Percentiles rank a stretch among this genome's conserved stretches.
Evolutionary conservation across 2,797 vertebrate genomes (phyloP).

Genomic region (Esox masquinongy): DNA sequence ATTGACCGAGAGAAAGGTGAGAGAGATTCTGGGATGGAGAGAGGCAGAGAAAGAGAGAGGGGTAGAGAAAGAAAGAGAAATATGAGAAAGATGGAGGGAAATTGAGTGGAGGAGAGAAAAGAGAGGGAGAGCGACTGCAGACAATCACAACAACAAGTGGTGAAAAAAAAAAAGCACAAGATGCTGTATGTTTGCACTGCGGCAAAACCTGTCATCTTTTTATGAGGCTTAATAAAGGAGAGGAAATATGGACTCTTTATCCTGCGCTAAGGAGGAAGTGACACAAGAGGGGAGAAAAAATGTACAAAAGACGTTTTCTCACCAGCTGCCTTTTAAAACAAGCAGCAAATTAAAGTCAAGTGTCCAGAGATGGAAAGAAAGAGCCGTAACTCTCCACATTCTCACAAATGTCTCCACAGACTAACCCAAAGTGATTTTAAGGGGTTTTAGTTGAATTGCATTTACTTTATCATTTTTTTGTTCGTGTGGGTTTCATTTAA

Average conservation of each 20-base stretch:
- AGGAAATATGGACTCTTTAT: constrained; percentile 56
- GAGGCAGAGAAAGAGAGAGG: neutral
- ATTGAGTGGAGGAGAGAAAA: neutral
- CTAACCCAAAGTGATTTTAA: constrained; percentile 35
- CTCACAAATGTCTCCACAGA: constrained; percentile 29
- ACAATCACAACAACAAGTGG: neutral
- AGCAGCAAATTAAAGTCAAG: constrained; percentile 52
- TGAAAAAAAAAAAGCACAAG: neutral
- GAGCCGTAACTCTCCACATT: constrained; percentile 44
- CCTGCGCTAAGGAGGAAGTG: constrained; percentile 55
- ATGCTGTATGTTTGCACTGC: constrained; percentile 67
- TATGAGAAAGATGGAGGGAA: neutral
- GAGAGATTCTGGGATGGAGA: constrained; percentile 10
- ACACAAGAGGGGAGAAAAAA: constrained; percentile 21
- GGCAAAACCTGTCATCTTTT: constrained; percentile 55
- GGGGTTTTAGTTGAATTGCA: constrained; percentile 5
- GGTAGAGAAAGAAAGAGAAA: neutral
- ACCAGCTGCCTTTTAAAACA: constrained; percentile 61
- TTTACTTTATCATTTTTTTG: neutral
- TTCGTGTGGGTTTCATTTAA: neutral
- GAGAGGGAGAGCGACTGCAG: neutral
- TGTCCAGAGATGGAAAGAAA: constrained; percentile 32
- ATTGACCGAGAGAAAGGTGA: constrained; percentile 5
- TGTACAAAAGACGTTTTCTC: neutral
- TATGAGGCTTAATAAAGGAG: constrained; percentile 56